These are phyloP conservation scores for Protonibea diacanthus DNA, from an alignment of 2,797 vertebrate genomes.

Conservation along the genomic window DNA sequence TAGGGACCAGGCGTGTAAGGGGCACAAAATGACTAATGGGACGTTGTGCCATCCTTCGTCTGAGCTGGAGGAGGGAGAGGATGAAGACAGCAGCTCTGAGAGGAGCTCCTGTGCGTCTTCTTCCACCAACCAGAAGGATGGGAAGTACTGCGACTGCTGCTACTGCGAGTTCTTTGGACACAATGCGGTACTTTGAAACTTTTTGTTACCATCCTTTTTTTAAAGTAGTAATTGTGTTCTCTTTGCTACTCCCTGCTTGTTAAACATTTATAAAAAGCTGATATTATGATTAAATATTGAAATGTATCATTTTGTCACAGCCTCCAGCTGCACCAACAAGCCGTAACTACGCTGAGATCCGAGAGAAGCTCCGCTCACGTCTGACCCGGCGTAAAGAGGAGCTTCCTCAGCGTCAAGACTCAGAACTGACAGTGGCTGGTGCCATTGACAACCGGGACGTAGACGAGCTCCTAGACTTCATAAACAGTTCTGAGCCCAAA, in stretches of 20 bases:
- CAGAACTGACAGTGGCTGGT: conserved; percentile 87
- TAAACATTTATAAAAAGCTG: neutral
- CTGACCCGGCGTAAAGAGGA: conserved; percentile 98
- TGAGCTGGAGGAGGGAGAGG: conserved; percentile 96
- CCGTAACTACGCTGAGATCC: conserved; percentile 98
- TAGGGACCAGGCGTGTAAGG: conserved; percentile 97
- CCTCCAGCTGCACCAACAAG: conserved; percentile 97
- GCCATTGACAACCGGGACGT: conserved; percentile 94
- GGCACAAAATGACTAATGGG: conserved; percentile 95
- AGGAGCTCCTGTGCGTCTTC: conserved; percentile 98
- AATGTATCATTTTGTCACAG: conserved; percentile 75
- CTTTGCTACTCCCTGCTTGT: neutral
- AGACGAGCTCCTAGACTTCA: conserved; percentile 96
- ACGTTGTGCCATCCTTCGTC: conserved; percentile 91
- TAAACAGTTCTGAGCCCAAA: conserved; percentile 97
- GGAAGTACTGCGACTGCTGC: conserved; percentile 99
- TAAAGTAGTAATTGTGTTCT: neutral
- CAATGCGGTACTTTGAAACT: conserved; percentile 90
- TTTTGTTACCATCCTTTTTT: neutral
- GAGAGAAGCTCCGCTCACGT: conserved; percentile 96
- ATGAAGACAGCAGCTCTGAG: conserved; percentile 99
- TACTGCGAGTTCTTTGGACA: conserved; percentile 99
- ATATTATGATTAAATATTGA: neutral
- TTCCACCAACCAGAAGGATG: conserved; percentile 97
- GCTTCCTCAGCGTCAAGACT: conserved; percentile 92